Conservation (phyloP, 2,797 vertebrate genomes). For the Steatocranus sp. region DNA sequence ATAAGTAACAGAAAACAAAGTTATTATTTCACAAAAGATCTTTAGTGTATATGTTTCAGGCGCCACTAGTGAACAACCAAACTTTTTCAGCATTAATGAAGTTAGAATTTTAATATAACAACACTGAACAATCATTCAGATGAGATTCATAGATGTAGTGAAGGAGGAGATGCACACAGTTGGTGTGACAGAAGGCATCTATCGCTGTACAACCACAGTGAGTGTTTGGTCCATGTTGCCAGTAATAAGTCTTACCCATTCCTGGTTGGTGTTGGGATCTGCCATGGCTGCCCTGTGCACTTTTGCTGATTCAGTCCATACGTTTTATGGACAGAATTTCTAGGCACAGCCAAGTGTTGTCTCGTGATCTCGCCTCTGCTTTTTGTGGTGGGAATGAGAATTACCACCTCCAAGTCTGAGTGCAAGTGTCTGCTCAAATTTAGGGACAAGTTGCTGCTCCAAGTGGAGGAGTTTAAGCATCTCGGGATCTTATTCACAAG, state of each 20-base stretch:
- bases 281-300: neutral
- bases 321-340: neutral
- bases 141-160: neutral
- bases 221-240: neutral
- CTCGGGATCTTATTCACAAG: neutral
- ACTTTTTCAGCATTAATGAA: neutral
- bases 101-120: neutral
- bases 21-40: neutral
- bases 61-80: neutral
- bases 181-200: neutral
- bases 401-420: neutral
- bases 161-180: neutral
- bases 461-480: neutral
- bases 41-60: neutral
- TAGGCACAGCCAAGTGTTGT: neutral
- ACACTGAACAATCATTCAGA: neutral
- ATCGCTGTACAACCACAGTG: neutral
- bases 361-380: neutral
- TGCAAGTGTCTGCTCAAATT: neutral
- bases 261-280: neutral
- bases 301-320: neutral
- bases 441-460: neutral
- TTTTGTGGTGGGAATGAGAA: neutral
- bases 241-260: neutral
- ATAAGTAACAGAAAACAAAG: neutral